A percentile compares a stretch with the other conserved stretches of the same genome.
These are phyloP conservation scores for Brachylomia viminalis DNA, from an alignment of 2,888 invertebrate species.

Conservation along the genomic window DNA sequence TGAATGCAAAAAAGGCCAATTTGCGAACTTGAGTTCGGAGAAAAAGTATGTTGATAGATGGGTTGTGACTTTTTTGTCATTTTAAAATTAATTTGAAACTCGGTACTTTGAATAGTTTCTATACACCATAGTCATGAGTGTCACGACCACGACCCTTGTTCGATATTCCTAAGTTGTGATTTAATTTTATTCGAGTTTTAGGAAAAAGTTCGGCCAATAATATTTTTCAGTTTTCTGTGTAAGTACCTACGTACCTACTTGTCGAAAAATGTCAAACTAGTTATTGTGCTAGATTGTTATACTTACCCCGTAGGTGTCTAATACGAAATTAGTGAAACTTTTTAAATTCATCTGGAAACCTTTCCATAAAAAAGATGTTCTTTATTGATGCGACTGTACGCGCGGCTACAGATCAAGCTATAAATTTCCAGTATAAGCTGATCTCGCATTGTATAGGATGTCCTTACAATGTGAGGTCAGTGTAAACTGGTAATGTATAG, in stretches of 20 bases:
- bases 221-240: not conserved
- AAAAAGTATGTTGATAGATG: slow-evolving; percentile 27
- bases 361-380: not conserved
- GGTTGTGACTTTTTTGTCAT: not conserved
- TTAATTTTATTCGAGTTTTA: not conserved
- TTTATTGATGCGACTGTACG: not conserved
- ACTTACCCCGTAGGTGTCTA: not conserved
- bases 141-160: not conserved
- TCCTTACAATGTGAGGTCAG: too few relatives aligned
- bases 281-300: not conserved
- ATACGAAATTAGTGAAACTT: not conserved
- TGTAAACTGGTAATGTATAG: too few relatives aligned
- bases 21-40: slow-evolving; percentile 22
- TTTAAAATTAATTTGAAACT: not conserved
- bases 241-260: too few relatives aligned
- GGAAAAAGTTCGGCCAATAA: not conserved
- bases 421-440: too few relatives aligned
- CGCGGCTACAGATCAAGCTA: too few relatives aligned
- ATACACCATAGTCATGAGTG: not conserved
- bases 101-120: not conserved
- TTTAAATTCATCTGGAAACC: not conserved
- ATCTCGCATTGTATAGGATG: too few relatives aligned
- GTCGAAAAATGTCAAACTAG: not conserved
- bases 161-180: not conserved
- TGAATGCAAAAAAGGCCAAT: slow-evolving; percentile 38